Conservation (phyloP, 1,140 invertebrate genomes). For the Amyelois transitella region DNA sequence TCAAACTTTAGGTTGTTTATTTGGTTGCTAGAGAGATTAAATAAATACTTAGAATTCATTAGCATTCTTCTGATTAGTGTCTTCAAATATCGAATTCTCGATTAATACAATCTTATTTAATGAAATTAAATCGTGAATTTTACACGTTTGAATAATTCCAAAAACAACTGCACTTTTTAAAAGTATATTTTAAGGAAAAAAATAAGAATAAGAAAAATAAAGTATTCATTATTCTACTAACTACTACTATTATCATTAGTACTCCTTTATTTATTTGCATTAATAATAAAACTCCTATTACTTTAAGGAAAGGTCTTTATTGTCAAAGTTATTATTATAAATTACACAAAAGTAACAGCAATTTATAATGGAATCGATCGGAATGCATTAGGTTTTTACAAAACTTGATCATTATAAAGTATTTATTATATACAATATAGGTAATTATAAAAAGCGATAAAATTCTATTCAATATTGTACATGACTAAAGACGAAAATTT, state of each 20-base stretch:
- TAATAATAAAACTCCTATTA: conserved; percentile 8
- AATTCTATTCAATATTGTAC: conserved; percentile 13
- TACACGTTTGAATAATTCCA: too few relatives aligned
- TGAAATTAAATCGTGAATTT: too few relatives aligned
- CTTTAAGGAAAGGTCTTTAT: conserved; percentile 59
- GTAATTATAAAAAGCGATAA: conserved; percentile 25
- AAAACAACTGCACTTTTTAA: too few relatives aligned
- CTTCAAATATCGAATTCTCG: too few relatives aligned
- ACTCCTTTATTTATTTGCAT: background rate
- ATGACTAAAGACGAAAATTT: conserved; percentile 13
- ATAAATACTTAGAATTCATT: too few relatives aligned
- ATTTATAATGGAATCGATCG: conserved; percentile 35
- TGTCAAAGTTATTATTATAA: conserved; percentile 57
- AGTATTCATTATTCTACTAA: too few relatives aligned
- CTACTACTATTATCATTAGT: background rate
- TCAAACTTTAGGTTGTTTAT: too few relatives aligned
- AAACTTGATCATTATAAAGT: conserved; percentile 25
- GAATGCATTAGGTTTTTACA: conserved; percentile 29
- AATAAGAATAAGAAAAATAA: too few relatives aligned
- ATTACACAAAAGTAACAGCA: conserved; percentile 61
- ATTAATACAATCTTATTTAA: too few relatives aligned
- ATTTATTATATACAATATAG: conserved; percentile 31
- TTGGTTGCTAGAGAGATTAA: too few relatives aligned
- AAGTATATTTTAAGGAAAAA: too few relatives aligned
- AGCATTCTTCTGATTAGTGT: too few relatives aligned